Base-by-base conservation (phyloP, 1,140 invertebrate genomes). In the Cepaea nemoralis region DNA sequence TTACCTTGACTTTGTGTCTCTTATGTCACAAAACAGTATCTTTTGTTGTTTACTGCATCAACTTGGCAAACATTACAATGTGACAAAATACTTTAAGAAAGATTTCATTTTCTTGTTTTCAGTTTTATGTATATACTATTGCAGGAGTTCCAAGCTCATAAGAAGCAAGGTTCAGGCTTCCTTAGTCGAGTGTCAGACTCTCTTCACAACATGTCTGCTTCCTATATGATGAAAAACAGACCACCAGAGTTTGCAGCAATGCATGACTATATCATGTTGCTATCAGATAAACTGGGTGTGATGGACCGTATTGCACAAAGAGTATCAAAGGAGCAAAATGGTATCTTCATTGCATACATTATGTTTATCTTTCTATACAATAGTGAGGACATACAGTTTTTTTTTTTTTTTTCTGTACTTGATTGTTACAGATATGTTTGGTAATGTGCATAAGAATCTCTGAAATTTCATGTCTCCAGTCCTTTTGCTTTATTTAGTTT, bases 261-360 rank as follows among this genome's bases (percentile, higher is more conserved):
- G 74, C 93, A 93, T 78, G 93, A 94, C 71, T 95, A 95, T 88
- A 93, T 95, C 83, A 92, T 90, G 80, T 92, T 92, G 27, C 91
- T 95, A 69, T 92, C 92, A 27, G 94, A 95, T 80, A 95, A 95
- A 88, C 90, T 95, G 19, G 87, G 88, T 8, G 93, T 93, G 1
- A 93, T 95, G 81, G 94, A 95, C 85, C 93, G 94, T 86, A 94
- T 95, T 79, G 93, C 94, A 81, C 92, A 93, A 85, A 91, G 94
- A 74, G 94, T 95, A 83, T 90, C 94, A n/a, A 95, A 94, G 88
- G 94, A 95, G 90, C 91, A 94, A 83, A 92, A 92, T 92, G 94
- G 94, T 94, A 88, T 81, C 63, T 76, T 35, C 27, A 48, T 77
- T 55, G 19, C 50, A 55, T 55, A 22, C 8, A 45, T 45, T 45